A percentile compares a stretch with the other conserved stretches of the same genome.
Evolutionary conservation across 2,113 vertebrate genomes (phyloP).

Genomic region (Phyllostomus hastatus): DNA sequence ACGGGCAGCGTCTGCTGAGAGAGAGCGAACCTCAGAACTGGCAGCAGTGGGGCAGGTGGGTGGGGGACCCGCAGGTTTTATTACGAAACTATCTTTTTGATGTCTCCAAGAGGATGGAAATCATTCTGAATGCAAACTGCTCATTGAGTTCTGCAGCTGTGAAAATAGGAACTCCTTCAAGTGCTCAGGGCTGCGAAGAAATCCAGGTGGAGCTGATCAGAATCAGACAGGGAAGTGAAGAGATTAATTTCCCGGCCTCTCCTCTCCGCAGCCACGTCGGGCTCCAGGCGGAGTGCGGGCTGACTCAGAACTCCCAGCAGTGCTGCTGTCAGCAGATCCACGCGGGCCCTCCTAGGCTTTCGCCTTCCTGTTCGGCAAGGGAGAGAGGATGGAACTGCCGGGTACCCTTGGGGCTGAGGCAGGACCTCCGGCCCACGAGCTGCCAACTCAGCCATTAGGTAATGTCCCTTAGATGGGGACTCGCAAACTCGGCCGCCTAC

Average conservation of each 20-base stretch:
- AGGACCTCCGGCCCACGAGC: neutral
- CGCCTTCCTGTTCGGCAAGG: neutral
- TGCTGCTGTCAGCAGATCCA: neutral
- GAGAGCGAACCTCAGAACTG: constrained; percentile 41
- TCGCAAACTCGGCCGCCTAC: neutral
- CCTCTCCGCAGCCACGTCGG: neutral
- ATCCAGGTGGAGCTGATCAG: constrained; percentile 66
- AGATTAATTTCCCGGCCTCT: constrained; percentile 40
- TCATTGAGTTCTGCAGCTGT: constrained; percentile 64
- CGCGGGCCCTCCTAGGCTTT: neutral
- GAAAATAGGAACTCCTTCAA: constrained; percentile 67
- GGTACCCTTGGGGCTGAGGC: neutral
- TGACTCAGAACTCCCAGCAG: constrained; percentile 19
- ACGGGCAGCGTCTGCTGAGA: neutral
- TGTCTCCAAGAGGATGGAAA: constrained; percentile 62
- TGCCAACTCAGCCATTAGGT: neutral
- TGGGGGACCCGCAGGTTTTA: constrained; percentile 49
- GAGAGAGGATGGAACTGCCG: neutral
- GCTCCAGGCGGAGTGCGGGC: neutral
- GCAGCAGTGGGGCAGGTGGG: constrained; percentile 14
- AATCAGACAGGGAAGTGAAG: constrained; percentile 63
- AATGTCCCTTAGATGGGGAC: neutral
- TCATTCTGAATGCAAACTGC: constrained; percentile 41
- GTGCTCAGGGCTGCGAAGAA: constrained; percentile 59
- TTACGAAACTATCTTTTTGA: constrained; percentile 64